Percentiles rank a stretch among this genome's conserved stretches.
Evolutionary conservation across 2,888 invertebrate genomes (phyloP).

Genomic region (Pristionchus arcanus): DNA sequence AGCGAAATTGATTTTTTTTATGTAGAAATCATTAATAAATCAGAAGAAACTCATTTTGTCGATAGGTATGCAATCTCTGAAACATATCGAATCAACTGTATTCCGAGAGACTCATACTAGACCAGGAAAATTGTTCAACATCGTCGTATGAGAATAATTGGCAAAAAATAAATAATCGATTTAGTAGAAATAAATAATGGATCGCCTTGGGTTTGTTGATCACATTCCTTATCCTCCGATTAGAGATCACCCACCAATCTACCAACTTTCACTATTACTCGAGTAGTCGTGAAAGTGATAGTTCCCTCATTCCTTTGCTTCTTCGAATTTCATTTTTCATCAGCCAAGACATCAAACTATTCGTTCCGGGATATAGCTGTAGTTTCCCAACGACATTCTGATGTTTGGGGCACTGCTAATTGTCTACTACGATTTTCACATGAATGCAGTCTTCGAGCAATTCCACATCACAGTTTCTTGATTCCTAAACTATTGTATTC

Average conservation of each 20-base stretch:
- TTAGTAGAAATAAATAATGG: not conserved
- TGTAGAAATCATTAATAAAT: not conserved
- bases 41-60: not conserved
- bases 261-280: slow-evolving; percentile 2
- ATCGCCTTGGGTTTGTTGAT: not conserved
- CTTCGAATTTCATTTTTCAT: not conserved
- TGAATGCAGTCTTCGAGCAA: too few species aligned
- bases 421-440: too few species aligned
- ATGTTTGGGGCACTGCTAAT: too few species aligned
- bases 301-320: not conserved
- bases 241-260: not conserved
- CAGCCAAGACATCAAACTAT: too few species aligned
- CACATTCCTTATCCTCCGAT: not conserved
- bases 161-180: too few species aligned
- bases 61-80: not conserved
- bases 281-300: not conserved
- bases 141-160: too few species aligned
- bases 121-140: too few species aligned
- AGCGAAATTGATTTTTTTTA: not conserved
- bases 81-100: not conserved
- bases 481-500: too few species aligned
- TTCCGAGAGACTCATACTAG: too few species aligned
- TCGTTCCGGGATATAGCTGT: too few species aligned
- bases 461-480: too few species aligned
- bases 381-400: too few species aligned